phyloP scores from a whole-genome alignment of 2,797 vertebrate species.

The Spinus olivaceus region DNA sequence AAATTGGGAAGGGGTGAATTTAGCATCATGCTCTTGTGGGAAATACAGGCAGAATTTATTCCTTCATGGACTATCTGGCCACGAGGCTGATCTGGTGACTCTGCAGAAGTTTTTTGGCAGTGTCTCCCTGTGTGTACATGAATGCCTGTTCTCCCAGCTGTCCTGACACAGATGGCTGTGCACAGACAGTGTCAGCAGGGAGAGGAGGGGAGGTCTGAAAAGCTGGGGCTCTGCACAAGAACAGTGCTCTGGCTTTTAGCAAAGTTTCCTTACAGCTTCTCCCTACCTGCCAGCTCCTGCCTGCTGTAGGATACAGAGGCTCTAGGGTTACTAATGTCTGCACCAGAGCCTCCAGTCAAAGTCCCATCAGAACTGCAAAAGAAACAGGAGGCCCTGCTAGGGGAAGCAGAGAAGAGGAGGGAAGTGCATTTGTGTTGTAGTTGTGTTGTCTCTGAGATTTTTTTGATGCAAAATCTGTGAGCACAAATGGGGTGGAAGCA shows the following conservation, averaged over 20 bases:
- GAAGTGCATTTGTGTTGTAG: fast-evolving
- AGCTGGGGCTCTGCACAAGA: not conserved
- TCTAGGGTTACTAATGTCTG: constrained; percentile 55
- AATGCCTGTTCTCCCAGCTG: not conserved
- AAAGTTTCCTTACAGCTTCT: not conserved
- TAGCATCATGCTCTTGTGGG: not conserved
- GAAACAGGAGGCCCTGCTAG: not conserved
- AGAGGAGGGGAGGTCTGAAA: not conserved
- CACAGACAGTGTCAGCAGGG: not conserved
- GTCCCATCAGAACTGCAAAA: constrained; percentile 1
- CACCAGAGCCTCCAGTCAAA: constrained; percentile 3
- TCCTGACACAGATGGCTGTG: not conserved
- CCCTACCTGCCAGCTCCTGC: constrained; percentile 11
- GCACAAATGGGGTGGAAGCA: not conserved
- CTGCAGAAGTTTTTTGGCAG: not conserved
- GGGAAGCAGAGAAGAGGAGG: not conserved
- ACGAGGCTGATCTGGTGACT: not conserved
- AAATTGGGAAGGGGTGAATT: not conserved
- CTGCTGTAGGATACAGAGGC: not conserved
- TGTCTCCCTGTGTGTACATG: not conserved
- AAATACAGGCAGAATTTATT: not conserved
- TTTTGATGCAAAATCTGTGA: not conserved
- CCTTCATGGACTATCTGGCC: not conserved
- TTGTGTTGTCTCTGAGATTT: not conserved
- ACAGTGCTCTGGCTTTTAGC: not conserved